These are phyloP conservation scores for Lutraria lutraria DNA, from an alignment of 2,888 invertebrate genomes.

Conservation along the genomic window DNA sequence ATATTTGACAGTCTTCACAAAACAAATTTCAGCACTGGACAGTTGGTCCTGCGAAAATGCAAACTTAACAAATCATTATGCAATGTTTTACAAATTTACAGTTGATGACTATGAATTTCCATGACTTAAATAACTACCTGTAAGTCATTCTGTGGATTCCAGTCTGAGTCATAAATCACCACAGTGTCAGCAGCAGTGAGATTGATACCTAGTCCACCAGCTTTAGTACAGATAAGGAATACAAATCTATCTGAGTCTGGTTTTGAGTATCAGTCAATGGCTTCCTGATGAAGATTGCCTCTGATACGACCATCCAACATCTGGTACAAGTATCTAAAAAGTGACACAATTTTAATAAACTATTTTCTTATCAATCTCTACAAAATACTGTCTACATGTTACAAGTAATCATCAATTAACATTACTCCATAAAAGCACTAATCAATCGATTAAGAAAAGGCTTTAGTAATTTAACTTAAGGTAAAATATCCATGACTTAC, in stretches of 20 bases:
- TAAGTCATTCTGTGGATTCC: slow-evolving; percentile 99
- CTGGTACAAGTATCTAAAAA: slow-evolving; percentile 94
- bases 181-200: slow-evolving; percentile 99
- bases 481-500: slow-evolving; percentile 88
- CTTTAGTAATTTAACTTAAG: too few species aligned
- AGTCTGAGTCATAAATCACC: slow-evolving; percentile 99
- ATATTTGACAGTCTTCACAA: too few species aligned
- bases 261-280: slow-evolving; percentile 99
- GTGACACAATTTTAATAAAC: not conserved
- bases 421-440: too few species aligned
- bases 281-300: slow-evolving; percentile 98
- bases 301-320: slow-evolving; percentile 99
- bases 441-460: too few species aligned
- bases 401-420: too few species aligned
- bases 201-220: slow-evolving; percentile 99
- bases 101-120: too few species aligned
- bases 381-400: too few species aligned
- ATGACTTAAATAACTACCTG: slow-evolving; percentile 89
- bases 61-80: too few species aligned
- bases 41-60: too few species aligned
- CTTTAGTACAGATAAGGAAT: slow-evolving; percentile 98
- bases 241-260: slow-evolving; percentile 99
- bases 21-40: too few species aligned
- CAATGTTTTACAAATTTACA: too few species aligned
- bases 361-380: too few species aligned